Base-by-base conservation (phyloP, 2,797 vertebrate species). In the Amazonetta brasiliensis region DNA sequence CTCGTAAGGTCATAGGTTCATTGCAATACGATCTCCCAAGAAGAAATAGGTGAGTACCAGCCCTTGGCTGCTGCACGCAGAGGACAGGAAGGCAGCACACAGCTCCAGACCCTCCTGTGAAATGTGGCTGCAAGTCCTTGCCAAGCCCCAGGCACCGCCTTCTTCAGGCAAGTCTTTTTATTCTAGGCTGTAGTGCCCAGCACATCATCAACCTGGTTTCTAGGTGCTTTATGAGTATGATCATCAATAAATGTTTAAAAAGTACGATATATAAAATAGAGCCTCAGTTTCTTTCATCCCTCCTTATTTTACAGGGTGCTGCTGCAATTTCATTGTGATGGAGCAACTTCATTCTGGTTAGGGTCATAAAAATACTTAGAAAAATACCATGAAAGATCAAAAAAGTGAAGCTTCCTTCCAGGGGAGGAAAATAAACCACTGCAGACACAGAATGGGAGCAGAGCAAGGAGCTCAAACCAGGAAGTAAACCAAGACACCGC, bases 41-140 rank as follows among this genome's bases (percentile, higher is more conserved):
- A 48, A 13, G 48, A 10, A 23, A n/a, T 1, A 8, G 0, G 52
- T 0, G 50, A 20, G 66, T 11, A 0, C 10, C 0, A 46, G 68
- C 52, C 54, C 63, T 48, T 1, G 4, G 37, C 87, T 6, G 60
- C 71, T 0, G 13, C 3, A 18, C 4, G 0, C 31, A 1, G 41
- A 23, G 62, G 9, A n/a, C 17, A 9, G 1, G 1, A 30, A 5
- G 33, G 58, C 22, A 15, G 33, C 58, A 59, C 22, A 5, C 33
- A 59, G 5, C 22, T 7, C 56, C 21, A 23, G 21, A 23, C n/a
- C 13, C 22, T 33, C 33, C 23, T 14, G 13, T 35, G 22, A 35
- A 35, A 35, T 17, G 13, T 16, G 58, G 58, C 14, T 25, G 4
- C 33, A 23, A 35, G 58, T 11, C 33, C 22, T 25, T 25, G 33